phyloP scores from a whole-genome alignment of 2,113 vertebrate species.

The Chlamydotis undulata region DNA sequence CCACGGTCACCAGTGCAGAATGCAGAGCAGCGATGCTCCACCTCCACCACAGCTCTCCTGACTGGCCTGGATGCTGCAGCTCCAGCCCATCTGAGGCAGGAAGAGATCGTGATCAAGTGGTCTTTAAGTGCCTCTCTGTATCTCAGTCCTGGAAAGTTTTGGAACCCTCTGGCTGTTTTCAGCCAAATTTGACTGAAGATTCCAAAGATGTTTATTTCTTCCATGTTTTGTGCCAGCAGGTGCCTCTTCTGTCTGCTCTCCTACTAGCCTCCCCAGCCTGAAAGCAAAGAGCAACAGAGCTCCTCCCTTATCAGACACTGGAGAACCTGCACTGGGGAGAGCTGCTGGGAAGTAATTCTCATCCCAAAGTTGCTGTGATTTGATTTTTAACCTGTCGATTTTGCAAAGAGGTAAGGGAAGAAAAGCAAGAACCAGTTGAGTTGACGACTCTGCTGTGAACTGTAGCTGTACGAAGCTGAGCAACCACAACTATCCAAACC shows the following conservation, averaged over 20 bases:
- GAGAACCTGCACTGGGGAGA: background rate
- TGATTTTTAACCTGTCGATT: background rate
- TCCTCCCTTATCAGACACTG: background rate
- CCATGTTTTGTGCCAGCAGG: accelerated
- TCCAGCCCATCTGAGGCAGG: background rate
- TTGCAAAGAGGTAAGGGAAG: background rate
- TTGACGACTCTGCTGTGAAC: background rate
- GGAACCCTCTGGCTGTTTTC: background rate
- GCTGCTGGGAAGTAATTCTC: background rate
- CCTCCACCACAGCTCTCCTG: background rate
- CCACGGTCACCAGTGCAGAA: background rate
- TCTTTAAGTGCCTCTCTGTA: background rate
- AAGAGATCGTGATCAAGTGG: background rate
- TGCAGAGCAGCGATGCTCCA: background rate
- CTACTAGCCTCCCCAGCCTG: background rate
- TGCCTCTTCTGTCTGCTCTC: background rate
- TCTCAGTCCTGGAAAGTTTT: background rate
- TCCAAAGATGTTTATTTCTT: background rate
- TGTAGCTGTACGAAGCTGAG: background rate
- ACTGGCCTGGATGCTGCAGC: background rate
- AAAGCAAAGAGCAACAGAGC: background rate
- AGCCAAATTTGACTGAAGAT: background rate
- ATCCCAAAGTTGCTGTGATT: background rate
- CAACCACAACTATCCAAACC: background rate
- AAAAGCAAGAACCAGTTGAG: constrained; percentile 7